These are phyloP conservation scores for Prorops nasuta DNA, from an alignment of 1,140 invertebrate species.

Conservation along the genomic window DNA sequence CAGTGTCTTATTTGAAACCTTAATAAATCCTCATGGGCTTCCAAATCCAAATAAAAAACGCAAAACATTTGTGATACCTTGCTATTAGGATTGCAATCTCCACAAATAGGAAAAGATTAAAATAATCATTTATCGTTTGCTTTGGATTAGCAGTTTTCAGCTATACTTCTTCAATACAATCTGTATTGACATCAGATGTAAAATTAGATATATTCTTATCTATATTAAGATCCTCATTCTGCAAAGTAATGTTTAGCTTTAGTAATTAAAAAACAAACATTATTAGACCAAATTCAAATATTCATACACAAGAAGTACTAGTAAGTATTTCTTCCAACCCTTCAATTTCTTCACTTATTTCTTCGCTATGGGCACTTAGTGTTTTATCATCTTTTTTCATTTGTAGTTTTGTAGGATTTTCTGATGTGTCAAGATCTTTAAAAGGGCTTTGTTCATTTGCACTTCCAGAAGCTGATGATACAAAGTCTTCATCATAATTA, in stretches of 20 bases:
- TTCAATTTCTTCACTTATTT: conserved; percentile 51
- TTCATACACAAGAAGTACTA: conserved; percentile 51
- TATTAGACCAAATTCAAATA: conserved; percentile 9
- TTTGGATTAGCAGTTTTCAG: no score
- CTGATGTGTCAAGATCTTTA: conserved; percentile 38
- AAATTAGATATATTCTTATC: conserved; percentile 49
- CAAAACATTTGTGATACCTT: conserved; percentile 13
- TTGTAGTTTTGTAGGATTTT: conserved; percentile 28
- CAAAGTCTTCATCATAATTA: conserved; percentile 55
- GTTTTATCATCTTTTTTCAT: conserved; percentile 34
- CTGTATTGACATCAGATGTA: conserved; percentile 36
- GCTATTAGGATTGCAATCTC: conserved; percentile 15
- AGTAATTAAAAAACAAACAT: conserved; percentile 7
- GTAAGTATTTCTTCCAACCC: conserved; percentile 48
- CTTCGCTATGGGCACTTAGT: conserved; percentile 41
- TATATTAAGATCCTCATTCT: conserved; percentile 45
- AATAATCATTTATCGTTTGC: no score
- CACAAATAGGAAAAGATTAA: no score
- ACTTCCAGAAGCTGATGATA: conserved; percentile 50
- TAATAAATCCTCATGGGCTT: conserved; percentile 14
- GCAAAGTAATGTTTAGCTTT: conserved; percentile 33
- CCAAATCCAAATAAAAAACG: conserved; percentile 14
- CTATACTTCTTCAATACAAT: conserved; percentile 43
- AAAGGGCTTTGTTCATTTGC: conserved; percentile 48
- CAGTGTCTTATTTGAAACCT: conserved; percentile 43